Evolutionary conservation across 2,113 vertebrate species (phyloP).

Genomic region (Mustela lutreola): DNA sequence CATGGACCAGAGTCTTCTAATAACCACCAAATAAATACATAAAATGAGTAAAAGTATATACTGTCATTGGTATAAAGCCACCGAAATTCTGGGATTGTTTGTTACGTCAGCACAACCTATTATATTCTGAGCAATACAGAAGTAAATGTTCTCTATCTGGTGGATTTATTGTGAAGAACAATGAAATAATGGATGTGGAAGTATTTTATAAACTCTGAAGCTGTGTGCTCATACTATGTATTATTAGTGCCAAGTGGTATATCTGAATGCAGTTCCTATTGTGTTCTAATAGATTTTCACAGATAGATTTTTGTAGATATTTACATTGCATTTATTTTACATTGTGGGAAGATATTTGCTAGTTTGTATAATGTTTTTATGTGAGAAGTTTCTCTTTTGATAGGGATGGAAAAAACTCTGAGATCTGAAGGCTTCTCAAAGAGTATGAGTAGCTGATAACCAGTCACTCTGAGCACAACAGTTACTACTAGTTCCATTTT

Average conservation of each 20-base stretch:
- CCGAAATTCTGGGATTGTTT: conserved; percentile 25
- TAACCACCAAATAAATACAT: neutral
- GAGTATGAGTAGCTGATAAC: neutral
- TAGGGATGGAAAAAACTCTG: neutral
- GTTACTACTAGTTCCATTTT: neutral
- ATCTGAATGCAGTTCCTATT: neutral
- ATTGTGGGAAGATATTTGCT: neutral
- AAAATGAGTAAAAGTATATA: neutral
- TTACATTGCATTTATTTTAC: neutral
- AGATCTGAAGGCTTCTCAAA: conserved; percentile 48
- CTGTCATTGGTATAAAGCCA: neutral
- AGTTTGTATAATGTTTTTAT: neutral
- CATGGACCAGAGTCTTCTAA: neutral
- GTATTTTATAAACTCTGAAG: conserved; percentile 26
- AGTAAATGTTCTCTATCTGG: neutral
- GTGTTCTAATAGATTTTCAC: neutral
- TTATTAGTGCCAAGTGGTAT: conserved; percentile 19
- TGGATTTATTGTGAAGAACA: neutral
- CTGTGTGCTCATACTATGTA: neutral
- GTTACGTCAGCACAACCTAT: neutral
- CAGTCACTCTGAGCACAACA: conserved; percentile 18
- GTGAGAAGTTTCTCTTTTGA: neutral
- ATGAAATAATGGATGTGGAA: neutral
- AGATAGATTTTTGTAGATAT: neutral
- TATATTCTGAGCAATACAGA: conserved; percentile 19